A percentile compares a stretch with the other conserved stretches of the same genome.
Evolutionary conservation across 2,113 vertebrate species (phyloP).

Genomic region (Triplophysa dalaica): DNA sequence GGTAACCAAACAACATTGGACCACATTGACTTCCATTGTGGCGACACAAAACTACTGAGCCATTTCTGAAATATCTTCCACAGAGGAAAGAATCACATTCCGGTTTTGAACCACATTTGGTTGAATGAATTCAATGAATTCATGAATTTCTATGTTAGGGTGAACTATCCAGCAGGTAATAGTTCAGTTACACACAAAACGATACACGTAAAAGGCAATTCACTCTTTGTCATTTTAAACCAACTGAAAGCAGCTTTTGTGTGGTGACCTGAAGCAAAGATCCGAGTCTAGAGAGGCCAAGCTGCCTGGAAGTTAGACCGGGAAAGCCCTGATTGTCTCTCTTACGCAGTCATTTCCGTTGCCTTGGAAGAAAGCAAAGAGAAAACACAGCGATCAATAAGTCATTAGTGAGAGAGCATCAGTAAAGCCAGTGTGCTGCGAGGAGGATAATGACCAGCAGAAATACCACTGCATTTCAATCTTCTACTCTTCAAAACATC

Average conservation of each 20-base stretch:
- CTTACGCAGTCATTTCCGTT: conserved; percentile 68
- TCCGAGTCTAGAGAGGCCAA: conserved; percentile 45
- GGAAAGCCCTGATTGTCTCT: conserved; percentile 58
- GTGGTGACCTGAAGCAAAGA: conserved; percentile 16
- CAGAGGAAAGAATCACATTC: too few species aligned
- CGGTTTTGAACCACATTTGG: too few species aligned
- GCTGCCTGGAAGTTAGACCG: conserved; percentile 51
- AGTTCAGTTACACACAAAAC: neutral
- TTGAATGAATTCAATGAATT: too few species aligned
- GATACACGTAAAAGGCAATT: conserved; percentile 26
- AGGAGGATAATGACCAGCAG: conserved; percentile 63
- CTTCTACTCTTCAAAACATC: neutral
- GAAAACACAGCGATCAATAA: conserved; percentile 74
- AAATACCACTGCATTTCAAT: conserved; percentile 53
- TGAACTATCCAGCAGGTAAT: too few species aligned
- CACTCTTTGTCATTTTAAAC: neutral
- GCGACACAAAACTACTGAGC: too few species aligned
- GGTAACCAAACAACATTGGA: too few species aligned
- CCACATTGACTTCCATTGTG: too few species aligned
- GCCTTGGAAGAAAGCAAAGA: conserved; percentile 67
- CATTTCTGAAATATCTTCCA: too few species aligned
- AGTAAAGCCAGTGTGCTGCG: conserved; percentile 58
- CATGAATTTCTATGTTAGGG: too few species aligned
- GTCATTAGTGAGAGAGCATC: conserved; percentile 71
- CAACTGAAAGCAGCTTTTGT: neutral